A percentile compares a stretch with the other conserved stretches of the same genome.
Evolutionary conservation across 2,888 invertebrate genomes (phyloP).

Genomic region (Clanis bilineata): DNA sequence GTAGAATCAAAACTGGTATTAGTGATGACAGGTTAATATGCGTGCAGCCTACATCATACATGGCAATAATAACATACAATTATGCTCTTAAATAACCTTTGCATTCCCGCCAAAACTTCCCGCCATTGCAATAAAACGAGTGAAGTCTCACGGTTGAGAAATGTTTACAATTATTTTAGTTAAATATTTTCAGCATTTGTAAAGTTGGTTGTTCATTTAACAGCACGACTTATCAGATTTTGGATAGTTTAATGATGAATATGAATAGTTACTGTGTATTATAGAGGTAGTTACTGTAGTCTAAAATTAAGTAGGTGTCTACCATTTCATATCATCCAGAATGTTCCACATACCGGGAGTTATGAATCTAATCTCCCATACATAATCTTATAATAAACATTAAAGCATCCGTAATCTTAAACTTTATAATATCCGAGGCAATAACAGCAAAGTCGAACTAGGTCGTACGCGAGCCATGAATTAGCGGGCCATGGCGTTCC

Average conservation of each 20-base stretch:
- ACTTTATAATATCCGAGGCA: not conserved
- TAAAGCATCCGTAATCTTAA: not conserved
- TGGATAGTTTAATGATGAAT: too few relatives aligned
- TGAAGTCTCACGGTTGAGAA: not conserved
- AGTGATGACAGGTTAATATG: not conserved
- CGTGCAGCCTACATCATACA: too few relatives aligned
- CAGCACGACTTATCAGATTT: not conserved
- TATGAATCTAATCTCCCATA: too few relatives aligned
- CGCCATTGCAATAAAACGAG: not conserved
- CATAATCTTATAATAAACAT: not conserved
- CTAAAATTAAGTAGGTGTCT: too few relatives aligned
- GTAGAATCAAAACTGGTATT: not conserved
- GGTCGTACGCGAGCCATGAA: conserved; percentile 17
- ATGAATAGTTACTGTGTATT: too few relatives aligned
- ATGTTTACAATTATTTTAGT: not conserved
- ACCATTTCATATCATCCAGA: too few relatives aligned
- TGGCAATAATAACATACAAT: not conserved
- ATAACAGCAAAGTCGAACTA: not conserved
- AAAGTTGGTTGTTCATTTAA: not conserved
- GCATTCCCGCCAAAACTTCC: not conserved
- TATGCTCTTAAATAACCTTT: not conserved
- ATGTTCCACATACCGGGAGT: too few relatives aligned
- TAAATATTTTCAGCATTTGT: too few relatives aligned
- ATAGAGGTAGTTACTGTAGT: too few relatives aligned
- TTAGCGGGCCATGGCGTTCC: conserved; percentile 15